These are phyloP conservation scores for Phortica variegata DNA, from an alignment of 1,140 invertebrate species.

Conservation along the genomic window DNA sequence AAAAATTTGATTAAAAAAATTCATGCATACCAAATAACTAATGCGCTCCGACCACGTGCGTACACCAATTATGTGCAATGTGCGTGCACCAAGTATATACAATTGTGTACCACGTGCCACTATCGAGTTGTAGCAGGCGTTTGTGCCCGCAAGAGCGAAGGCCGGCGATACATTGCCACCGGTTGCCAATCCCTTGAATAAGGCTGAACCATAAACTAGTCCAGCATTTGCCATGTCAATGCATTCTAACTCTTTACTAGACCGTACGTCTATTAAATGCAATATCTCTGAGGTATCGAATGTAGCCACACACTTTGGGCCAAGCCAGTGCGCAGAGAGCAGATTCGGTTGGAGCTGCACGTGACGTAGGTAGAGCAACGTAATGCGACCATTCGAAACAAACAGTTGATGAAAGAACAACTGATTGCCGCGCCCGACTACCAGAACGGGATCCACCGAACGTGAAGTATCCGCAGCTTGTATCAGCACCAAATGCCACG, in stretches of 20 bases:
- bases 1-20: too few relatives aligned
- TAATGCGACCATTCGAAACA: conserved; percentile 44
- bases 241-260: conserved; percentile 80
- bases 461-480: conserved; percentile 72
- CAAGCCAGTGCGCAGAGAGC: conserved; percentile 83
- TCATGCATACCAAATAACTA: conserved; percentile 64
- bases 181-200: conserved; percentile 86
- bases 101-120: conserved; percentile 79
- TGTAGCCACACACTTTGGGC: conserved; percentile 79
- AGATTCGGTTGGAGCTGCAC: conserved; percentile 70
- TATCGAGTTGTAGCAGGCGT: conserved; percentile 89
- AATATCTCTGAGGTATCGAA: conserved; percentile 84
- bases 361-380: conserved; percentile 62
- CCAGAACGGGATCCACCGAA: conserved; percentile 81
- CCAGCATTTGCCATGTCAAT: conserved; percentile 81
- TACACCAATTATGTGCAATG: conserved; percentile 77
- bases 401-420: conserved; percentile 72
- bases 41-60: conserved; percentile 80
- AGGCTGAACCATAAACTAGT: conserved; percentile 87
- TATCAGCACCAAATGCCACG: conserved; percentile 90
- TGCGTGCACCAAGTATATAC: conserved; percentile 80
- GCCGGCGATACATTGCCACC: conserved; percentile 65
- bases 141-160: conserved; percentile 69
- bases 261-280: conserved; percentile 85
- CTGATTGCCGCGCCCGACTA: conserved; percentile 77